phyloP scores from a whole-genome alignment of 2,888 invertebrate species.

The Dryobota labecula region DNA sequence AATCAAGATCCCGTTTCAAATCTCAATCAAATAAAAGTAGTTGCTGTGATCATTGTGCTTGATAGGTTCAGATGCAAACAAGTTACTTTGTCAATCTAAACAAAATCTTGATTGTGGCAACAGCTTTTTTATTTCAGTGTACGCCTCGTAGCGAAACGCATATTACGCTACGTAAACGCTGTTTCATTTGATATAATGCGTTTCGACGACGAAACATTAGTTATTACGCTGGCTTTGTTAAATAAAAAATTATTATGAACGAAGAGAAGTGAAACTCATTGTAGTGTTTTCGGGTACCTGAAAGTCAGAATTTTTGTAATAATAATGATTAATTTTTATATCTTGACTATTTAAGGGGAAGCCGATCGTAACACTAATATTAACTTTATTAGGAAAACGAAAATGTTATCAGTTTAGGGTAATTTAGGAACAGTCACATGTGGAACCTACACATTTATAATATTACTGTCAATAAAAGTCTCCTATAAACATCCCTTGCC shows the following conservation, averaged over 20 bases:
- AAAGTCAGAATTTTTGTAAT: neutral
- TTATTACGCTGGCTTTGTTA: neutral
- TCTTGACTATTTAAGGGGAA: neutral
- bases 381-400: too few relatives aligned
- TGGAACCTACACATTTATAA: neutral
- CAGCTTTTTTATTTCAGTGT: too few relatives aligned
- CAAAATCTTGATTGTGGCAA: too few relatives aligned
- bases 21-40: too few relatives aligned
- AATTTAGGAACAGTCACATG: too few relatives aligned
- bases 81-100: too few relatives aligned
- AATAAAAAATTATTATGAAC: neutral
- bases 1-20: too few relatives aligned
- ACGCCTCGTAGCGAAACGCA: neutral
- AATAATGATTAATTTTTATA: neutral
- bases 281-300: neutral
- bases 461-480: neutral
- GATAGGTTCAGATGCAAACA: too few relatives aligned
- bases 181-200: neutral
- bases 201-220: neutral
- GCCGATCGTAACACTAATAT: too few relatives aligned
- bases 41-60: too few relatives aligned
- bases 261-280: neutral
- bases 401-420: too few relatives aligned
- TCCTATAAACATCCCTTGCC: neutral
- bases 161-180: neutral